Base-by-base conservation (phyloP, 2,888 invertebrate species). In the Andrena marginata region DNA sequence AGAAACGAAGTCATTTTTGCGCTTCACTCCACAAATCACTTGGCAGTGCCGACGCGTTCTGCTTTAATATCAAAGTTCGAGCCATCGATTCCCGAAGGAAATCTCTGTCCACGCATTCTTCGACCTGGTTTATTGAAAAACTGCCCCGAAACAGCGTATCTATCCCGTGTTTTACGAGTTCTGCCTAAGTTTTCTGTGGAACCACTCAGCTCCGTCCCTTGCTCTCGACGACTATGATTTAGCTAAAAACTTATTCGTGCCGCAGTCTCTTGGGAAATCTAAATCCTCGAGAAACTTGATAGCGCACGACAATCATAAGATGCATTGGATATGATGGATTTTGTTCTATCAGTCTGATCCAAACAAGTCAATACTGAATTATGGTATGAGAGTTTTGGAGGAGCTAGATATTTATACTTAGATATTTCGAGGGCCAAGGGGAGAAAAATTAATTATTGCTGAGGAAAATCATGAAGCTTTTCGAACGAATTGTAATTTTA, bases 1-100 rank as follows among this genome's bases (percentile, higher is more conserved):
- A 33, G 31, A n/a, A 60, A 23, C 54, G 23, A 10, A 23, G 13
- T 23, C 23, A 56, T 56, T 56, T 60, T 31, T 29, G 59, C 59
- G 8, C 56, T 26, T 16, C 35, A 5, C 1, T 4, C 10, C 20
- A 42, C 5, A 59, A 26, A 59, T 69, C 29, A 42, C 51, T 59
- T 35, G 6, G 33, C 31, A 63, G 63, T 68, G 33, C 33, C 23
- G 54, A 8, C 42, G 26, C 69, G 59, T 26, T 20, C 13, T 23
- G 20, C 7, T 29, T 23, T 59, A 59, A 69, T 69, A 69, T 29
- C 42, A 13, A 59, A 69, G 42, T 69, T 69, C 69, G 42, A 69
- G 42, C 23, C n/a, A 42, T 69, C 56, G 35, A 59, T 26, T 69
- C 69, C 59, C 69, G 10, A 8, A 59, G 69, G 69, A 59, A 69